A percentile compares a stretch with the other conserved stretches of the same genome.
These are phyloP conservation scores for Sceloporus tristichus DNA, from an alignment of 2,113 vertebrate genomes.

Conservation along the genomic window DNA sequence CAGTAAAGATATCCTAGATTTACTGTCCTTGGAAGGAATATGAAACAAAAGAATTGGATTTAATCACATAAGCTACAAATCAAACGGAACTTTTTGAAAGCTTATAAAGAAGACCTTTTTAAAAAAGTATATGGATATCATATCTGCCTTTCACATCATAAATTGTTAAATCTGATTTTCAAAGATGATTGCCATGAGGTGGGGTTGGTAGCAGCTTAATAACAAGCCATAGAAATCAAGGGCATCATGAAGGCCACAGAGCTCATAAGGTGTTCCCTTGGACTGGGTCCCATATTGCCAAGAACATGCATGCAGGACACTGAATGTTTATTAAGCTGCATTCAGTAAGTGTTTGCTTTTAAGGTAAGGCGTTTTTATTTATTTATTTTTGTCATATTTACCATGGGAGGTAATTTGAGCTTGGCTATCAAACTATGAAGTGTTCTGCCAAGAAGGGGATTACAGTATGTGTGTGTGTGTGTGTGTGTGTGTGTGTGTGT, in stretches of 20 bases:
- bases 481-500: conserved; percentile 11
- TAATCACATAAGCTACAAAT: background rate
- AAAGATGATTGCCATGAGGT: background rate
- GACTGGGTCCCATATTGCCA: conserved; percentile 33
- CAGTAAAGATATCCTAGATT: background rate
- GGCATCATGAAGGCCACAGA: background rate
- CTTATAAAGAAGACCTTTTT: background rate
- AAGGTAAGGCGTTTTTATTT: conserved; percentile 68
- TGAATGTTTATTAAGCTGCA: conserved; percentile 44
- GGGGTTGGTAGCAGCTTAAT: background rate
- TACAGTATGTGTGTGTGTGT: conserved; percentile 48
- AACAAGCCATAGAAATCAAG: background rate
- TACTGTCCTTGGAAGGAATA: background rate
- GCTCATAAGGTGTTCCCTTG: background rate
- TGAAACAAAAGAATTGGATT: background rate
- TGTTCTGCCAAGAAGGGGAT: conserved; percentile 82
- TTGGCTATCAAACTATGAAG: conserved; percentile 65
- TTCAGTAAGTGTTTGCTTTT: conserved; percentile 74
- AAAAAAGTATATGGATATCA: background rate
- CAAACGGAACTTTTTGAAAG: background rate
- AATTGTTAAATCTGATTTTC: background rate
- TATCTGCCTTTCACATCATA: background rate
- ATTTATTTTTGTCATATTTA: conserved; percentile 78
- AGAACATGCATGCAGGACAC: conserved; percentile 41
- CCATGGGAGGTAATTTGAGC: conserved; percentile 77